Base-by-base conservation (phyloP, 2,888 invertebrate species). In the Brenthis daphne region DNA sequence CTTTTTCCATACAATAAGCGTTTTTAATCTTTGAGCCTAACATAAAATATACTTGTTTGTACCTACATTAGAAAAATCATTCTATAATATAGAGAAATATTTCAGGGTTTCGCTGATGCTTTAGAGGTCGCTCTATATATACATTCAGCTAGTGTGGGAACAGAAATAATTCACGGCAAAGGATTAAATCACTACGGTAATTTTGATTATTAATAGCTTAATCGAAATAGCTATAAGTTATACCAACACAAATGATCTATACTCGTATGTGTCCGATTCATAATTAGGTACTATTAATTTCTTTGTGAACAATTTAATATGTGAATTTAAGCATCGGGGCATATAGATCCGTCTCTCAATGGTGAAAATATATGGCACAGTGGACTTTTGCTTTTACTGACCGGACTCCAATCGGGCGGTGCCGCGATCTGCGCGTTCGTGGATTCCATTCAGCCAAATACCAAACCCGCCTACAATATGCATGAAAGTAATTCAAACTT, bases 321-420 rank as follows among this genome's bases (percentile, higher is more conserved):
- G 5, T 63, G 13, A 20, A 50, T 76, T 74, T 12, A 76, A 92
- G 92, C 91, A 37, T 81, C 85, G 37, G 90, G 92, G 0, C 92
- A 92, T 71, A 87, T 92, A 71, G 92, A 92, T 73, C 81, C 87
- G 1, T 56, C 76, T 1, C 72, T 92, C 37, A 82, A 87, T 74
- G 74, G 73, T n/a, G 92, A 92, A 73, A 91, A 89, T 73, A 78
- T 91, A 57, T 87, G 85, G 87, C 89, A 91, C 72, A 90, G 91
- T 3, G 78, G 77, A 2, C 54, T 86, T 55, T 64, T 90, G 61
- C 67, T 88, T 61, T 47, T 88, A 16, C 71, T 88, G 57, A 71
- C 85, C 0, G 77, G 75, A 1, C 65, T 90, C 29, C 85, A 89
- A 75, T 77, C 82, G 2, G 65, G 73, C 29, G 87, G 83, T n/a